Evolutionary conservation across 2,797 vertebrate species (phyloP).

Genomic region (Pyrocephalus nanus): DNA sequence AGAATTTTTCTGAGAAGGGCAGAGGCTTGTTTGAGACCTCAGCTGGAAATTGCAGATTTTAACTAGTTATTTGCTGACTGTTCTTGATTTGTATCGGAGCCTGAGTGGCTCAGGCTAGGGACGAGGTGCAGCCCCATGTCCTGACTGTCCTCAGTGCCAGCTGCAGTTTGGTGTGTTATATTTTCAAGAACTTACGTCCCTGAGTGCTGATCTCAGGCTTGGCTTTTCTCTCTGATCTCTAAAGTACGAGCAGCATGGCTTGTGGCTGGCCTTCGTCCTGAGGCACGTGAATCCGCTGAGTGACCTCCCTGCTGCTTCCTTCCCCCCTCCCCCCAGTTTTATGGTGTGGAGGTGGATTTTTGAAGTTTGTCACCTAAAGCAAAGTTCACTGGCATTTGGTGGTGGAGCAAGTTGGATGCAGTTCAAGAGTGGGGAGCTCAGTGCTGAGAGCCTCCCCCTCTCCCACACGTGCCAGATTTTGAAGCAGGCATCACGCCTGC

Average conservation of each 20-base stretch:
- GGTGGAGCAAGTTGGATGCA: not conserved
- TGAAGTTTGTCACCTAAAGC: conserved; percentile 42
- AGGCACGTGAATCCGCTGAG: not conserved
- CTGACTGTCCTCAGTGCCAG: accelerated
- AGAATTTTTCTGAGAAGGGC: not conserved
- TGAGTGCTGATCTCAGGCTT: accelerated
- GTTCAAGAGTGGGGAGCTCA: not conserved
- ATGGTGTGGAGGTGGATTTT: not conserved
- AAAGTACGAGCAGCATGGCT: accelerated
- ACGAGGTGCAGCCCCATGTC: accelerated
- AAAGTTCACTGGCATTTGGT: conserved; percentile 26
- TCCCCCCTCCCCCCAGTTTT: not conserved
- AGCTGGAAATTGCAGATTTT: accelerated
- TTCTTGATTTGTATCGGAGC: accelerated
- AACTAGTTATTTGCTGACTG: not conserved
- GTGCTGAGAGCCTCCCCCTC: not conserved
- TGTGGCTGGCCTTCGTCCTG: not conserved
- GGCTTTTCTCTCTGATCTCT: not conserved
- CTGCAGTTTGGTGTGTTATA: accelerated
- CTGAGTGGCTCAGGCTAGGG: not conserved
- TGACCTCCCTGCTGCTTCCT: not conserved
- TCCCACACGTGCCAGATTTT: accelerated
- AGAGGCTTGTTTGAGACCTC: accelerated
- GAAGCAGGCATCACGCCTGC: not conserved
- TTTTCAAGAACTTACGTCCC: not conserved